These are phyloP conservation scores for Carduelis carduelis DNA, from an alignment of 2,797 vertebrate genomes.

Conservation along the genomic window DNA sequence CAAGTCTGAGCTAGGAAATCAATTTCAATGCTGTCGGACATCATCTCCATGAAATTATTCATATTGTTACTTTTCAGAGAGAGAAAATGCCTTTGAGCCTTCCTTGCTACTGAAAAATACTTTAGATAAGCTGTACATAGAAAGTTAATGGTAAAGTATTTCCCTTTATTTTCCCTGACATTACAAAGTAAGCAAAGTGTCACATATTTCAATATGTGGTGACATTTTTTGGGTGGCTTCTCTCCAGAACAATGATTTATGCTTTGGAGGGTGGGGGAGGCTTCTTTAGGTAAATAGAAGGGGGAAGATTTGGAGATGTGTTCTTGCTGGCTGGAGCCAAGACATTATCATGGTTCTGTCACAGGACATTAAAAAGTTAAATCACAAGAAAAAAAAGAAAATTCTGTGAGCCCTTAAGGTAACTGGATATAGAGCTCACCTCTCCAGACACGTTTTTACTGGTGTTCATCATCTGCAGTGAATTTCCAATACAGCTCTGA, in stretches of 20 bases:
- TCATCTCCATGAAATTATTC: background rate
- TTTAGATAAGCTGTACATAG: background rate
- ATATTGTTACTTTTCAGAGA: background rate
- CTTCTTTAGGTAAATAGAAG: background rate
- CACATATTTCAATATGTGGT: background rate
- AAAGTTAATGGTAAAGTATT: background rate
- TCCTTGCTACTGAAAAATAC: background rate
- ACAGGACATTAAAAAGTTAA: background rate
- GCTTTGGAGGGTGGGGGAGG: background rate
- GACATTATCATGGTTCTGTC: background rate
- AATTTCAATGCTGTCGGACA: background rate
- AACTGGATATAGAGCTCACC: background rate
- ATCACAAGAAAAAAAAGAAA: background rate
- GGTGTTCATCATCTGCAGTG: background rate
- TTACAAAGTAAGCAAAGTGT: background rate
- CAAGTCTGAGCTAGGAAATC: background rate
- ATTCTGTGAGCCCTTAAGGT: background rate
- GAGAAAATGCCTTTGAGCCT: background rate
- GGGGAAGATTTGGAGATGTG: background rate
- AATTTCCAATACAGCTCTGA: background rate
- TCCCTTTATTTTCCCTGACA: background rate
- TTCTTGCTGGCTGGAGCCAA: background rate
- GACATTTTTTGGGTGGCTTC: background rate
- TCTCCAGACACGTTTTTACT: background rate
- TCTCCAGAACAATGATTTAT: background rate